These are phyloP conservation scores for Apoderus coryli DNA, from an alignment of 2,888 invertebrate genomes.

Conservation along the genomic window DNA sequence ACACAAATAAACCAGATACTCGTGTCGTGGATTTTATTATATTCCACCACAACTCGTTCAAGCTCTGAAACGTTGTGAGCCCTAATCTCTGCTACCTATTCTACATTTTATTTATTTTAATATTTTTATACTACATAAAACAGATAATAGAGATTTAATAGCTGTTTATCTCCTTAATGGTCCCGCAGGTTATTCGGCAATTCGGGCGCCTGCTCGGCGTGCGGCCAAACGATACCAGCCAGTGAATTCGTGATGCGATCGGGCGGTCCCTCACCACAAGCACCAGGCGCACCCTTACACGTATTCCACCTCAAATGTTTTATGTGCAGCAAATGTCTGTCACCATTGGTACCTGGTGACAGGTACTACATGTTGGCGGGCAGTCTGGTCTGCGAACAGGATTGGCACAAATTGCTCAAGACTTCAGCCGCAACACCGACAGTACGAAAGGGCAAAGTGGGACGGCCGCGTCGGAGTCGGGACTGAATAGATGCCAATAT, in stretches of 20 bases:
- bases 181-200: constrained; percentile 76
- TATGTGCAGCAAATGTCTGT: constrained; percentile 85
- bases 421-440: constrained; percentile 50
- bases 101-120: too few relatives aligned
- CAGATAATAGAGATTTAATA: too few relatives aligned
- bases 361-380: constrained; percentile 80
- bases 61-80: too few relatives aligned
- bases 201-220: constrained; percentile 80
- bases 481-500: constrained; percentile 50
- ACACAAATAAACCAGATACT: too few relatives aligned
- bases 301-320: constrained; percentile 95
- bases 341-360: constrained; percentile 81
- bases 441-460: constrained; percentile 80
- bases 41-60: too few relatives aligned
- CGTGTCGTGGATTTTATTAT: too few relatives aligned
- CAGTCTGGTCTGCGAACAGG: constrained; percentile 85
- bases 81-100: too few relatives aligned
- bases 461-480: constrained; percentile 74
- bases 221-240: constrained; percentile 84
- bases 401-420: constrained; percentile 87
- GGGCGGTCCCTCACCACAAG: constrained; percentile 33
- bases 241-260: constrained; percentile 88
- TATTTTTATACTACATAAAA: too few relatives aligned
- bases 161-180: too few relatives aligned
- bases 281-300: constrained; percentile 35